A percentile compares a stretch with the other conserved stretches of the same genome.
Conservation (phyloP, 2,113 vertebrate genomes). For the Phocoena sinus region DNA sequence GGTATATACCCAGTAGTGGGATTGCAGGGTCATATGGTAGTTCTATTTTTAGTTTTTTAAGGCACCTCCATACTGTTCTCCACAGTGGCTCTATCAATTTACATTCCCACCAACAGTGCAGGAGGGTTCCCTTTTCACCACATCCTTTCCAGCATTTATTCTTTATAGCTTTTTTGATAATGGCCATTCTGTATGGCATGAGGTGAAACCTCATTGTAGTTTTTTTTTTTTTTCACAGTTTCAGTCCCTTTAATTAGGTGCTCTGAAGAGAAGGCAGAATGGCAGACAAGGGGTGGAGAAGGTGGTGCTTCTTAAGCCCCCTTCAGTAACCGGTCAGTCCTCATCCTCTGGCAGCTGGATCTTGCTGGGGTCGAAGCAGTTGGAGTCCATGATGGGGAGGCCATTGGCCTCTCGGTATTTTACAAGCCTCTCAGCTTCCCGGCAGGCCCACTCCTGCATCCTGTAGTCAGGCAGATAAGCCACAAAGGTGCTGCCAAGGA, state of each 20-base stretch:
- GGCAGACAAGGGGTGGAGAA: not conserved
- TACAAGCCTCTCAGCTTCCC: conserved; percentile 86
- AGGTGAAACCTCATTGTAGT: too few relatives aligned
- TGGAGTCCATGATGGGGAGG: conserved; percentile 83
- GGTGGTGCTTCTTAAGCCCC: not conserved
- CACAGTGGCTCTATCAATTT: too few relatives aligned
- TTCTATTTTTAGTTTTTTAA: too few relatives aligned
- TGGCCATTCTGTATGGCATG: too few relatives aligned
- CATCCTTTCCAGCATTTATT: too few relatives aligned
- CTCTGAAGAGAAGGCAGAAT: not conserved
- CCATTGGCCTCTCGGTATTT: conserved; percentile 80
- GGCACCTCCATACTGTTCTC: too few relatives aligned
- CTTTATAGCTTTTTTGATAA: too few relatives aligned
- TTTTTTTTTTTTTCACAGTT: not conserved
- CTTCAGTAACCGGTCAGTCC: conserved; percentile 64
- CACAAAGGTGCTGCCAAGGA: conserved; percentile 84
- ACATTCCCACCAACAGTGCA: too few relatives aligned
- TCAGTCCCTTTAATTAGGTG: conserved; percentile 62
- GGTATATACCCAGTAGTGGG: too few relatives aligned
- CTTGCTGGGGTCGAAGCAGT: conserved; percentile 85
- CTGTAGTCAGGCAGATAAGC: conserved; percentile 87
- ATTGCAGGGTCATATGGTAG: too few relatives aligned
- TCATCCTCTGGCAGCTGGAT: conserved; percentile 80
- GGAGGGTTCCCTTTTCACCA: too few relatives aligned
- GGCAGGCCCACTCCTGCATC: conserved; percentile 87